phyloP scores from a whole-genome alignment of 1,140 invertebrate species.

The Pectinophora gossypiella region DNA sequence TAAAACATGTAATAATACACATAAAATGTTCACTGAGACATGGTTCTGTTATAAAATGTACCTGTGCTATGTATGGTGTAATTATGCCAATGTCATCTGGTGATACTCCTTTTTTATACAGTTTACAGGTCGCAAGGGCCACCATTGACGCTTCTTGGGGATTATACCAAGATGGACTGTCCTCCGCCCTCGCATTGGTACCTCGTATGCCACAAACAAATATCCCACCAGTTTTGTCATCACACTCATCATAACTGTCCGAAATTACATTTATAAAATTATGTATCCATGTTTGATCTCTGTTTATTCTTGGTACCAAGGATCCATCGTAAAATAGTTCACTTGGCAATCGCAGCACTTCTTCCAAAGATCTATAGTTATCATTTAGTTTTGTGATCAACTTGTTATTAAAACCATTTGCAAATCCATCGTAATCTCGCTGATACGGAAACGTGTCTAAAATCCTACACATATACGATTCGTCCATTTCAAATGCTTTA shows the following conservation, averaged over 20 bases:
- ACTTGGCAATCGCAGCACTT: conserved; percentile 86
- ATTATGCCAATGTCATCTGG: conserved; percentile 92
- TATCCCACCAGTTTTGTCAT: conserved; percentile 78
- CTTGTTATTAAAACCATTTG: conserved; percentile 79
- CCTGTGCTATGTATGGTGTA: conserved; percentile 95
- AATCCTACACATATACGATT: conserved; percentile 84
- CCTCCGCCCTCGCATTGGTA: conserved; percentile 81
- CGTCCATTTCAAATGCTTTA: conserved; percentile 78
- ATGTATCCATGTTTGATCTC: conserved; percentile 44
- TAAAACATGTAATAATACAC: too few relatives aligned
- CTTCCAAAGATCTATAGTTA: conserved; percentile 88
- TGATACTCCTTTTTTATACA: conserved; percentile 80
- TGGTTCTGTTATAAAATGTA: conserved; percentile 48
- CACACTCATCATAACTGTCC: conserved; percentile 49
- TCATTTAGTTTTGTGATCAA: conserved; percentile 83
- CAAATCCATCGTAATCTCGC: conserved; percentile 73
- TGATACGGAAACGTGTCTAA: conserved; percentile 80
- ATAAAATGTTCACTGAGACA: background rate
- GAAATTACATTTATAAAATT: conserved; percentile 51
- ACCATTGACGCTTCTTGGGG: conserved; percentile 87
- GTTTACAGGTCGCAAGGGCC: conserved; percentile 72
- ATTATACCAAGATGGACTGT: conserved; percentile 95
- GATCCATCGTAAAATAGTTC: conserved; percentile 88
- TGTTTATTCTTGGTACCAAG: conserved; percentile 76
- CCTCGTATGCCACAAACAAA: conserved; percentile 91